phyloP scores from a whole-genome alignment of 2,888 invertebrate genomes.

The Griposia aprilina region DNA sequence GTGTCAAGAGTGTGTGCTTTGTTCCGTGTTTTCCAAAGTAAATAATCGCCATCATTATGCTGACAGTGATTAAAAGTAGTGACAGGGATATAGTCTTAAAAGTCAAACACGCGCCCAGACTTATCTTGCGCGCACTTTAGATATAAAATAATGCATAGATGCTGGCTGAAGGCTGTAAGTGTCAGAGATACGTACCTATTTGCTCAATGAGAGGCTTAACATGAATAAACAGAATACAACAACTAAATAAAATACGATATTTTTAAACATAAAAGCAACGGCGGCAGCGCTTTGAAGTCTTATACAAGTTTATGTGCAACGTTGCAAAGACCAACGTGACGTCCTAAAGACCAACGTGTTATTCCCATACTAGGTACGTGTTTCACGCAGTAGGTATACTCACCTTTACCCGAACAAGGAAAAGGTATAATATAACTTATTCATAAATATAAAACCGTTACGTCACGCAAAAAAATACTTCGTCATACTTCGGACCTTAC shows the following conservation, averaged over 20 bases:
- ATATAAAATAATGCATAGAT: background rate
- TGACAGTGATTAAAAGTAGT: no score
- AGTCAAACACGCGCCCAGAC: no score
- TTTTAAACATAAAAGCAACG: background rate
- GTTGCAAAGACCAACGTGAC: slow-evolving; percentile 12
- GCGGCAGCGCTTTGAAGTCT: slow-evolving; percentile 7
- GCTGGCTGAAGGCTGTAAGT: background rate
- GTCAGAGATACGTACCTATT: background rate
- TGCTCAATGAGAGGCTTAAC: background rate
- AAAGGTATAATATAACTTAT: slow-evolving; percentile 25
- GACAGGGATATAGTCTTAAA: no score
- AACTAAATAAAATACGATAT: background rate
- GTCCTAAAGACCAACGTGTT: slow-evolving; percentile 6
- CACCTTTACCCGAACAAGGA: slow-evolving; percentile 13
- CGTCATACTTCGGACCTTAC: slow-evolving; percentile 60
- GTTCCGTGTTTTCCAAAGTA: no score
- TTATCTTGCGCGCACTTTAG: no score
- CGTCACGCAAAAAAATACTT: slow-evolving; percentile 43
- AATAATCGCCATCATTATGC: no score
- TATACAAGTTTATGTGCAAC: slow-evolving; percentile 17
- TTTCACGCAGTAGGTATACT: background rate
- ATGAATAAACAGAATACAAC: background rate
- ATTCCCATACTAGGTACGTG: slow-evolving; percentile 3
- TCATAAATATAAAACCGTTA: slow-evolving; percentile 18
- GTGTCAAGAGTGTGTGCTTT: no score